Evolutionary conservation across 2,113 vertebrate genomes (phyloP).

Genomic region (Dryoscopus gambensis): DNA sequence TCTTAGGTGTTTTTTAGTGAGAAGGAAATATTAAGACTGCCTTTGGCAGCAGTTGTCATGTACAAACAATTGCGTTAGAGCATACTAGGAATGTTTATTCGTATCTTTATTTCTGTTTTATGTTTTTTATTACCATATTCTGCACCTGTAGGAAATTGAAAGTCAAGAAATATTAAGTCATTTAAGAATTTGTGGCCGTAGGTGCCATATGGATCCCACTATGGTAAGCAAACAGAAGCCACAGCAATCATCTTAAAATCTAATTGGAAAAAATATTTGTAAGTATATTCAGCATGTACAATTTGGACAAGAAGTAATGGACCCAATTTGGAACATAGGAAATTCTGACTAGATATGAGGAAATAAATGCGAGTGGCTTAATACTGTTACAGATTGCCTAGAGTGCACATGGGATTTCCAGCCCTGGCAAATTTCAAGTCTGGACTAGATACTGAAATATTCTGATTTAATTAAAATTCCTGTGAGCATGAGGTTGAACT

Average conservation of each 20-base stretch:
- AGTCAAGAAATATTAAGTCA: neutral
- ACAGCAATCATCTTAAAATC: neutral
- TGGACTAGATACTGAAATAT: neutral
- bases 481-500: neutral
- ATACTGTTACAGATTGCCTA: neutral
- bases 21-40: neutral
- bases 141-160: neutral
- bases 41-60: neutral
- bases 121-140: neutral
- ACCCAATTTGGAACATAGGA: neutral
- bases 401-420: neutral
- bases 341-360: neutral
- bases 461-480: neutral
- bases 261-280: neutral
- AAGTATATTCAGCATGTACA: neutral
- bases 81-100: neutral
- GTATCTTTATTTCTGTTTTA: neutral
- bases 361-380: neutral
- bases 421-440: neutral
- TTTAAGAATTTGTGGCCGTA: neutral
- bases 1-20: neutral
- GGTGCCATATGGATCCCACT: neutral
- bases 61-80: neutral
- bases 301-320: neutral
- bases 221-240: neutral